Conservation (phyloP, 2,888 invertebrate genomes). For the Steinernema hermaphroditum region DNA sequence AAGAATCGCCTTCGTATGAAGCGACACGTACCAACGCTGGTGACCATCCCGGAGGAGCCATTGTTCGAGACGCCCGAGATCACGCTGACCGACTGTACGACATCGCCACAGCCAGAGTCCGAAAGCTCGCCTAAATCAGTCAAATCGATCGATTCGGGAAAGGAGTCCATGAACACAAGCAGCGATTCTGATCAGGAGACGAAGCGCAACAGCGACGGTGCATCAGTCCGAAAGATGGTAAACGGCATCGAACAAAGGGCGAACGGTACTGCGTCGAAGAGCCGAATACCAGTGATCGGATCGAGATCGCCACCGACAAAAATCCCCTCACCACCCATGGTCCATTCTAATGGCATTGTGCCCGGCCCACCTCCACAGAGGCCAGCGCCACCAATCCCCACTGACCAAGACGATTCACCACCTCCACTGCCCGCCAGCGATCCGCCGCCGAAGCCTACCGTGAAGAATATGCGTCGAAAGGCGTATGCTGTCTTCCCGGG, state of each 20-base stretch:
- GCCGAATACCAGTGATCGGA: conserved; percentile 33
- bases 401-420: conserved; percentile 15
- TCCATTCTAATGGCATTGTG: background rate
- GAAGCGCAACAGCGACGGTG: background rate
- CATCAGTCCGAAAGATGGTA: background rate
- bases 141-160: conserved; percentile 41
- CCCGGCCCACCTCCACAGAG: conserved; percentile 8
- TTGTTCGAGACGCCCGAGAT: conserved; percentile 16
- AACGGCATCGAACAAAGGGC: conserved; percentile 29
- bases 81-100: conserved; percentile 14
- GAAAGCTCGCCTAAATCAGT: conserved; percentile 39
- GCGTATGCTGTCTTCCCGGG: conserved; percentile 58
- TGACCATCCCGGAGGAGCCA: conserved; percentile 45
- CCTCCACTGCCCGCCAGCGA: conserved; percentile 39
- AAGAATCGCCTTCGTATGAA: conserved; percentile 69
- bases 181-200: conserved; percentile 33
- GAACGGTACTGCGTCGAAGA: conserved; percentile 26
- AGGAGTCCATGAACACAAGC: conserved; percentile 38
- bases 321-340: background rate
- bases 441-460: conserved; percentile 25
- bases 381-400: conserved; percentile 2
- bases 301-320: background rate
- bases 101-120: background rate
- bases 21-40: conserved; percentile 48
- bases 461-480: conserved; percentile 42